Conservation (phyloP, 1,140 invertebrate species). For the Hyphantria cunea region DNA sequence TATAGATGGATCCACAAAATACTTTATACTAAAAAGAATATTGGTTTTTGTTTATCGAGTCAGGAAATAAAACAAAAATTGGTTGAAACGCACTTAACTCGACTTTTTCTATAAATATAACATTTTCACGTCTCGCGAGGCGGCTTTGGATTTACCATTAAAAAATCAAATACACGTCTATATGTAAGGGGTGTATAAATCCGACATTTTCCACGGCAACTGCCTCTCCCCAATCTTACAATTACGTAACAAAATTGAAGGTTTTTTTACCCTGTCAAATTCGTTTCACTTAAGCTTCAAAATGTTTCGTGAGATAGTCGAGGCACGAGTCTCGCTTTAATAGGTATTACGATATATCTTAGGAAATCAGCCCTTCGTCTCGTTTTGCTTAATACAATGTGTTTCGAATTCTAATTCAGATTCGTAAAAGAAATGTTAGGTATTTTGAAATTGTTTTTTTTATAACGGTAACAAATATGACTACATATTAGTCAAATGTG, state of each 20-base stretch:
- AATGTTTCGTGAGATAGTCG: slow-evolving; percentile 33
- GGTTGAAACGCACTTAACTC: too few species aligned
- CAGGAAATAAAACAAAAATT: too few species aligned
- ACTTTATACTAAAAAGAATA: too few species aligned
- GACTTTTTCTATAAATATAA: too few species aligned
- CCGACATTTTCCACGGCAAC: slow-evolving; percentile 12
- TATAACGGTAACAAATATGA: too few species aligned
- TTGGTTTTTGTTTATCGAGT: too few species aligned
- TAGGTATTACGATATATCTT: slow-evolving; percentile 38
- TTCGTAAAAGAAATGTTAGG: slow-evolving; percentile 11
- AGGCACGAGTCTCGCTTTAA: slow-evolving; percentile 33
- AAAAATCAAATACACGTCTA: too few species aligned
- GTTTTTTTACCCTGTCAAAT: slow-evolving; percentile 46
- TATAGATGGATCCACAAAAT: too few species aligned
- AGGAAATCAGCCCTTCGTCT: slow-evolving; percentile 23
- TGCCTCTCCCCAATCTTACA: slow-evolving; percentile 37
- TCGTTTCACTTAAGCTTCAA: slow-evolving; percentile 45
- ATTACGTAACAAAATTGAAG: slow-evolving; percentile 54
- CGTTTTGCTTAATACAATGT: slow-evolving; percentile 19
- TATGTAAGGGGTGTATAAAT: slow-evolving; percentile 3
- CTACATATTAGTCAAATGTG: too few species aligned
- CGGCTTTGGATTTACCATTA: too few species aligned
- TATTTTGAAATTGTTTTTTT: background rate
- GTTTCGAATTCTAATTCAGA: slow-evolving; percentile 19
- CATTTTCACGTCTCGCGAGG: too few species aligned